Conservation (phyloP, 2,888 invertebrate species). For the Emmelina monodactyla region DNA sequence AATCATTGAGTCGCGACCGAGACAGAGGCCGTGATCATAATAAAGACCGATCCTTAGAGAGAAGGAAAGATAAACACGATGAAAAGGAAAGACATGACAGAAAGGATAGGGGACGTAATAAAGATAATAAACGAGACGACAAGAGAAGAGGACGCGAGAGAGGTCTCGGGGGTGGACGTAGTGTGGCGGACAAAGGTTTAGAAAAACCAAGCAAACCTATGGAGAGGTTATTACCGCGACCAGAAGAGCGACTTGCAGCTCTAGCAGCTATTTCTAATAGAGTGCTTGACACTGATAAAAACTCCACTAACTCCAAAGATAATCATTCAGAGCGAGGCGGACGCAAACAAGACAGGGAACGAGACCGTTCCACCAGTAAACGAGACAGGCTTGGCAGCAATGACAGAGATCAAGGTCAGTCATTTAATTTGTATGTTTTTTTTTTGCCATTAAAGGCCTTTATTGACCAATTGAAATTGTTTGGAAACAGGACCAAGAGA, state of each 20-base stretch:
- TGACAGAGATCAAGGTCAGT: slow-evolving; percentile 54
- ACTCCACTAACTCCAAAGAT: slow-evolving; percentile 52
- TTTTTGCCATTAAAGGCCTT: too few relatives aligned
- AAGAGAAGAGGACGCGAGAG: slow-evolving; percentile 58
- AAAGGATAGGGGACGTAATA: slow-evolving; percentile 74
- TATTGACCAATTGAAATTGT: too few relatives aligned
- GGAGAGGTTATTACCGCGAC: slow-evolving; percentile 69
- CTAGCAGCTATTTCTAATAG: slow-evolving; percentile 62
- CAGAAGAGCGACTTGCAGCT: slow-evolving; percentile 70
- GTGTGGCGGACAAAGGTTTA: slow-evolving; percentile 57
- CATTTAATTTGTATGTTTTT: too few relatives aligned
- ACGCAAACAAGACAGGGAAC: slow-evolving; percentile 53
- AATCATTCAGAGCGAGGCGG: slow-evolving; percentile 54
- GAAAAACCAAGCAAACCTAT: slow-evolving; percentile 69
- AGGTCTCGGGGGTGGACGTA: slow-evolving; percentile 51
- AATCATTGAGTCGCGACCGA: slow-evolving; percentile 51
- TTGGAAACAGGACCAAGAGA: slow-evolving; percentile 54
- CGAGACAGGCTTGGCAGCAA: slow-evolving; percentile 53
- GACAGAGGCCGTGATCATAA: slow-evolving; percentile 60
- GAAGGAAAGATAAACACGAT: slow-evolving; percentile 60
- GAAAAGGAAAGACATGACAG: slow-evolving; percentile 70
- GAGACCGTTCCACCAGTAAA: slow-evolving; percentile 60
- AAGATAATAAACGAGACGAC: slow-evolving; percentile 65
- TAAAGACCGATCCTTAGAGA: slow-evolving; percentile 57
- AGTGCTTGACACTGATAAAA: slow-evolving; percentile 50